A percentile compares a stretch with the other conserved stretches of the same genome.
phyloP scores from a whole-genome alignment of 2,797 vertebrate genomes.

The Sebastes umbrosus region DNA sequence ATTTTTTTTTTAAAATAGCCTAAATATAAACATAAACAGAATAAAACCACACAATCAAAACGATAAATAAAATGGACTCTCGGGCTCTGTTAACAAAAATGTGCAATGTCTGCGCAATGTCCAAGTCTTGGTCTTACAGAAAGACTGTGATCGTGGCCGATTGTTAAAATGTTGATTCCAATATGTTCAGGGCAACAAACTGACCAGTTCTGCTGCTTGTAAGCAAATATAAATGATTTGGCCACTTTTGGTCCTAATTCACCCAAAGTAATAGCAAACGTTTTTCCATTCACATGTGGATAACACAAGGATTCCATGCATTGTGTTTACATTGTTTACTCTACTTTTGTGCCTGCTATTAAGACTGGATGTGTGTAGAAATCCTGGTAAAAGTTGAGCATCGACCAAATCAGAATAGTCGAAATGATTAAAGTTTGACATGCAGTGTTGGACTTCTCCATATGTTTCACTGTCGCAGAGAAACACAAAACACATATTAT shows the following conservation, averaged over 20 bases:
- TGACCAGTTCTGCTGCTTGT: neutral
- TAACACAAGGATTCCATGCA: neutral
- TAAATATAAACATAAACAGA: neutral
- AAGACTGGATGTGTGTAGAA: neutral
- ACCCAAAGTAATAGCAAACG: neutral
- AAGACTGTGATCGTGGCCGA: neutral
- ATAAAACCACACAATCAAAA: neutral
- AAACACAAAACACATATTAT: neutral
- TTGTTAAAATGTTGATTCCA: neutral
- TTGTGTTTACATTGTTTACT: neutral
- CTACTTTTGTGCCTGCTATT: neutral
- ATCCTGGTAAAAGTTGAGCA: neutral
- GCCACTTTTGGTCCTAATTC: neutral
- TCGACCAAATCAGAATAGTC: neutral
- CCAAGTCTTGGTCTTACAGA: neutral
- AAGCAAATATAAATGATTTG: neutral
- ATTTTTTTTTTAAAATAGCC: neutral
- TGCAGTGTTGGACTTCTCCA: neutral
- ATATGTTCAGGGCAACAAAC: neutral
- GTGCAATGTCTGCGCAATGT: too few species aligned
- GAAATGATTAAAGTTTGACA: neutral
- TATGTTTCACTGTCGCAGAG: neutral
- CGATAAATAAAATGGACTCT: neutral
- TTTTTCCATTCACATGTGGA: neutral
- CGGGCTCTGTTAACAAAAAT: neutral